These are phyloP conservation scores for Coilia nasus DNA, from an alignment of 2,797 vertebrate genomes.

Conservation along the genomic window DNA sequence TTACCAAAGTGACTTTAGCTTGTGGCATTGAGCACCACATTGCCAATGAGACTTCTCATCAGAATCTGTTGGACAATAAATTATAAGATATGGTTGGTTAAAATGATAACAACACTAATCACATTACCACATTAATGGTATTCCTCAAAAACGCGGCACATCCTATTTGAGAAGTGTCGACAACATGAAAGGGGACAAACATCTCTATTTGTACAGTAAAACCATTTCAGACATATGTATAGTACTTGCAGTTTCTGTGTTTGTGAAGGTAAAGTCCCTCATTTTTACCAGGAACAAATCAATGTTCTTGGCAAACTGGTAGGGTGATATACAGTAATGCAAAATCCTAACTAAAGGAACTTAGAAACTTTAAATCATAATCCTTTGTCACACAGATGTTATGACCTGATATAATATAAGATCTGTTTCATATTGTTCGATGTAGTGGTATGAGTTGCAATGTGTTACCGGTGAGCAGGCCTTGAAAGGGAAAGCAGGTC, in stretches of 20 bases:
- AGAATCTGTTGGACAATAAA: no score
- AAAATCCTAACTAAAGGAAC: not conserved
- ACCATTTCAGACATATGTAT: no score
- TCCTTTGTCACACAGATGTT: not conserved
- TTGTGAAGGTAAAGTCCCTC: not conserved
- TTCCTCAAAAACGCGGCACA: no score
- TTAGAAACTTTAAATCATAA: not conserved
- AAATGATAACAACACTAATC: no score
- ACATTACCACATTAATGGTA: no score
- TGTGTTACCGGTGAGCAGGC: not conserved
- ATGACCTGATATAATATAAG: not conserved
- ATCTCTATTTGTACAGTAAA: not conserved
- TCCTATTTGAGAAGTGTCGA: no score
- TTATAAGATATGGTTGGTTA: no score
- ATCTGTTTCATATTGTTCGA: not conserved
- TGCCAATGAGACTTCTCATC: no score
- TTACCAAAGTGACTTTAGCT: no score
- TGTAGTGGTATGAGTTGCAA: not conserved
- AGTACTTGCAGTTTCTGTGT: not conserved
- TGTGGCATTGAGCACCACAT: no score
- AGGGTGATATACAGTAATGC: not conserved
- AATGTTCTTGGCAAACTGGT: not conserved
- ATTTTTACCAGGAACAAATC: not conserved
- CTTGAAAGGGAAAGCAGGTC: not conserved
- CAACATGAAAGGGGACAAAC: not conserved